These are phyloP conservation scores for Megaustenia siamemsis DNA, from an alignment of 2,888 invertebrate genomes.

Conservation along the genomic window DNA sequence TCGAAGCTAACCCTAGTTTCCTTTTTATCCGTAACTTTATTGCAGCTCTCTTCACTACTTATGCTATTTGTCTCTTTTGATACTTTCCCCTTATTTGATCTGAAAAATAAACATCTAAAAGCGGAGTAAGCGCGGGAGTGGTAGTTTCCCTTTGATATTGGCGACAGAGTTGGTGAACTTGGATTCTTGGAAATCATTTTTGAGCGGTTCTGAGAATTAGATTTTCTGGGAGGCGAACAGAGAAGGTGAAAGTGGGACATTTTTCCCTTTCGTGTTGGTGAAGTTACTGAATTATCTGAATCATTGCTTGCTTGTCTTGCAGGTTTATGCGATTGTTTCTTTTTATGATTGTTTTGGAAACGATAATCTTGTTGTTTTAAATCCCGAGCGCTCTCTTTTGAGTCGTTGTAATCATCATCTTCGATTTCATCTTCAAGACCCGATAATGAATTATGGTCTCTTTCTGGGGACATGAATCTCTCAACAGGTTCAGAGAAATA, in stretches of 20 bases:
- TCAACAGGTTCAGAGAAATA: not conserved
- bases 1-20: conserved; percentile 27
- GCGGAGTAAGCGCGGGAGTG: conserved; percentile 74
- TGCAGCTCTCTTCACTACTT: conserved; percentile 48
- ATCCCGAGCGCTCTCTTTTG: not conserved
- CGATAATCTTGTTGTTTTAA: not conserved
- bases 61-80: conserved; percentile 55
- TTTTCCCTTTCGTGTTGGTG: not conserved
- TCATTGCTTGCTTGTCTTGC: conserved; percentile 38
- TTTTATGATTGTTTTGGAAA: not conserved
- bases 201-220: not conserved
- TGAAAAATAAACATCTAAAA: conserved; percentile 72
- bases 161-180: conserved; percentile 49
- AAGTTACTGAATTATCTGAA: conserved; percentile 34
- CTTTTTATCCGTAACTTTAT: not conserved
- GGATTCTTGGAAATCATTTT: not conserved
- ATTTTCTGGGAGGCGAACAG: conserved; percentile 25
- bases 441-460: not conserved
- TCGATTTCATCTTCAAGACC: not conserved
- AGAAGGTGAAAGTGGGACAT: conserved; percentile 23
- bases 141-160: conserved; percentile 64
- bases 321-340: conserved; percentile 22
- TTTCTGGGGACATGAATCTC: not conserved
- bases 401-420: not conserved
- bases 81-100: conserved; percentile 60